Percentiles rank a stretch among this genome's conserved stretches.
Evolutionary conservation across 1,140 invertebrate genomes (phyloP).

Genomic region (Halesus radiatus): DNA sequence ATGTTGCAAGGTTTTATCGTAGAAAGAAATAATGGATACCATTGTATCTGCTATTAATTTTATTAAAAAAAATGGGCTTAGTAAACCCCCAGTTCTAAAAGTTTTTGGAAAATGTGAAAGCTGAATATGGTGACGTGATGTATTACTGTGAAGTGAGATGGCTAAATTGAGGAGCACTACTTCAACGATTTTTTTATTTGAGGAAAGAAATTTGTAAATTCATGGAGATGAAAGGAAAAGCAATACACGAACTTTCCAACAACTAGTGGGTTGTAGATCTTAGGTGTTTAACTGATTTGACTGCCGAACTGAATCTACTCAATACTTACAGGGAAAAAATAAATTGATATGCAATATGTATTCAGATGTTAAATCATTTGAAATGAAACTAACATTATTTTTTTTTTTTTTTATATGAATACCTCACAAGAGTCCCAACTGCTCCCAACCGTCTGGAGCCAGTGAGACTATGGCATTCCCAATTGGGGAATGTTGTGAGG

Average conservation of each 20-base stretch:
- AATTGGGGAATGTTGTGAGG: too few relatives aligned
- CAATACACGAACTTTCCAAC: slow-evolving; percentile 39
- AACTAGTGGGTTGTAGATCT: slow-evolving; percentile 40
- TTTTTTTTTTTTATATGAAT: too few relatives aligned
- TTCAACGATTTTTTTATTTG: slow-evolving; percentile 40
- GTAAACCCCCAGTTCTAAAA: slow-evolving; percentile 56
- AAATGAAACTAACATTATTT: too few relatives aligned
- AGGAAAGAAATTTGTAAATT: slow-evolving; percentile 44
- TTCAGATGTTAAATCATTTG: too few relatives aligned
- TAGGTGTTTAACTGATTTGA: slow-evolving; percentile 40
- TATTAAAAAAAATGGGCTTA: slow-evolving; percentile 53
- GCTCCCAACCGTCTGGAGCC: too few relatives aligned
- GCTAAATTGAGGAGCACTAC: slow-evolving; percentile 1
- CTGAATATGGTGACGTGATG: slow-evolving; percentile 51
- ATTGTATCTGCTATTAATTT: slow-evolving; percentile 52
- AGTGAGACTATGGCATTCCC: too few relatives aligned
- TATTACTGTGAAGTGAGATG: background rate
- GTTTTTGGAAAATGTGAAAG: slow-evolving; percentile 56
- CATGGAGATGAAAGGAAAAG: slow-evolving; percentile 36
- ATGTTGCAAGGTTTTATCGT: slow-evolving; percentile 47
- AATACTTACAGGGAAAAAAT: too few relatives aligned
- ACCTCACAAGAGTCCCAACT: too few relatives aligned
- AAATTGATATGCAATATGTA: too few relatives aligned
- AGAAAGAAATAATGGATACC: slow-evolving; percentile 49
- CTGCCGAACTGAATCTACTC: slow-evolving; percentile 12